A percentile compares a stretch with the other conserved stretches of the same genome.
These are phyloP conservation scores for Aegotheles bennettii DNA, from an alignment of 2,113 vertebrate genomes.

Conservation along the genomic window DNA sequence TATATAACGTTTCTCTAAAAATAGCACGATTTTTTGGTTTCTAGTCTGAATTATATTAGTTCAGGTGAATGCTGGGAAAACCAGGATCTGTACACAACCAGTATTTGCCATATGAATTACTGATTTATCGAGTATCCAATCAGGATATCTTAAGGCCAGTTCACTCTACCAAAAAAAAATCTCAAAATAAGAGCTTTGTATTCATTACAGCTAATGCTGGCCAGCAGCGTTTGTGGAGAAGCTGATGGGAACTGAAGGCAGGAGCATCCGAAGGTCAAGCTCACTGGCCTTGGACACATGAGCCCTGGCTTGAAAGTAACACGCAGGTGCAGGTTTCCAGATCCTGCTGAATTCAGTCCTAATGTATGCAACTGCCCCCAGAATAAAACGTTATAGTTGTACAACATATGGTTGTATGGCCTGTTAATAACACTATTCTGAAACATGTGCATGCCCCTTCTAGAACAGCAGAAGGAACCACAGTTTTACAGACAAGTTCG, in stretches of 20 bases:
- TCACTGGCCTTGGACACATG: background rate
- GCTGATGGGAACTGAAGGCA: background rate
- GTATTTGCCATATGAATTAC: background rate
- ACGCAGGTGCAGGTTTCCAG: background rate
- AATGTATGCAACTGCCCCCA: background rate
- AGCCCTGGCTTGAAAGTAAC: background rate
- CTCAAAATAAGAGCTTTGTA: background rate
- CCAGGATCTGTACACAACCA: background rate
- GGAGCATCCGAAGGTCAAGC: background rate
- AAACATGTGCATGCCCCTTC: background rate
- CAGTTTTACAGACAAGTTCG: background rate
- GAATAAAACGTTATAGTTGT: background rate
- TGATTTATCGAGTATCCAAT: background rate
- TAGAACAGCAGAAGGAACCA: background rate
- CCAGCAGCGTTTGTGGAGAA: background rate
- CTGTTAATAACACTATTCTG: background rate
- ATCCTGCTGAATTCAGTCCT: background rate
- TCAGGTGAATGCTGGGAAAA: background rate
- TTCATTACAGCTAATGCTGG: background rate
- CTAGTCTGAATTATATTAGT: background rate
- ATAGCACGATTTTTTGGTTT: background rate
- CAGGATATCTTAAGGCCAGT: background rate
- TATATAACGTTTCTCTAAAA: conserved; percentile 41
- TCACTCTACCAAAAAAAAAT: background rate
- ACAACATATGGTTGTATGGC: background rate